phyloP scores from a whole-genome alignment of 37 sponge, comb jelly and placozoan species.

The Oscarella lobularis region DNA sequence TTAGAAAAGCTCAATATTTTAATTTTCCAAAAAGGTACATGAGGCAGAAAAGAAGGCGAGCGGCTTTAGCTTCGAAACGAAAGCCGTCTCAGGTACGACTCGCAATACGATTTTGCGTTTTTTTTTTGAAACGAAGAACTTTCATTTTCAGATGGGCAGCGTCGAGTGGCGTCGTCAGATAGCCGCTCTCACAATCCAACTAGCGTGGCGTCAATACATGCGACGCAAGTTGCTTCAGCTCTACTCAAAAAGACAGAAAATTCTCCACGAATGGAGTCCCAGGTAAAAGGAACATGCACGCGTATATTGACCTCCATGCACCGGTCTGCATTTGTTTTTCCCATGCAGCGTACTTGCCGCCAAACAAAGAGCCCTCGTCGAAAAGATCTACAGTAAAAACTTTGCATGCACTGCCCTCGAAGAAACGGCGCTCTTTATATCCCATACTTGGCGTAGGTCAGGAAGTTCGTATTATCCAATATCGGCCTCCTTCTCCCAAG shows the following conservation, averaged over 20 bases:
- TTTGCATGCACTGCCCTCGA: too few species aligned
- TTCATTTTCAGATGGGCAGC: slow-evolving; percentile 39
- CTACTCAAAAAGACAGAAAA: slow-evolving; percentile 25
- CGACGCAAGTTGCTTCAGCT: slow-evolving; percentile 34
- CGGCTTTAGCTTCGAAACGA: neutral
- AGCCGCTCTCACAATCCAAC: slow-evolving; percentile 86
- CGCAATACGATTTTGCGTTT: neutral
- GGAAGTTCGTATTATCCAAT: slow-evolving; percentile 27
- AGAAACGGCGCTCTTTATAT: too few species aligned
- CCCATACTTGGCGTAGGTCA: slow-evolving; percentile 37
- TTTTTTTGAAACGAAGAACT: neutral
- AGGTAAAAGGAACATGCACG: slow-evolving; percentile 9
- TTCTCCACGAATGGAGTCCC: slow-evolving; percentile 82
- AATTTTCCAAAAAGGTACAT: slow-evolving; percentile 4
- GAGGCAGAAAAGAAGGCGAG: slow-evolving; percentile 8
- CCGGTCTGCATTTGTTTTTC: too few species aligned
- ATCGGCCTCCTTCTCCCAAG: slow-evolving; percentile 57
- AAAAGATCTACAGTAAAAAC: slow-evolving; percentile 66
- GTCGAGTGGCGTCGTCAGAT: slow-evolving; percentile 69
- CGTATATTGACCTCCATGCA: neutral
- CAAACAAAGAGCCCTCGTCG: slow-evolving; percentile 49
- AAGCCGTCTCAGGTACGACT: neutral
- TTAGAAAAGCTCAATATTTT: neutral
- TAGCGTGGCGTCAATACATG: slow-evolving; percentile 80
- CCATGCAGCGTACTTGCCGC: slow-evolving; percentile 61